These are phyloP conservation scores for Calliphora vomitoria DNA, from an alignment of 2,888 invertebrate species.

Conservation along the genomic window DNA sequence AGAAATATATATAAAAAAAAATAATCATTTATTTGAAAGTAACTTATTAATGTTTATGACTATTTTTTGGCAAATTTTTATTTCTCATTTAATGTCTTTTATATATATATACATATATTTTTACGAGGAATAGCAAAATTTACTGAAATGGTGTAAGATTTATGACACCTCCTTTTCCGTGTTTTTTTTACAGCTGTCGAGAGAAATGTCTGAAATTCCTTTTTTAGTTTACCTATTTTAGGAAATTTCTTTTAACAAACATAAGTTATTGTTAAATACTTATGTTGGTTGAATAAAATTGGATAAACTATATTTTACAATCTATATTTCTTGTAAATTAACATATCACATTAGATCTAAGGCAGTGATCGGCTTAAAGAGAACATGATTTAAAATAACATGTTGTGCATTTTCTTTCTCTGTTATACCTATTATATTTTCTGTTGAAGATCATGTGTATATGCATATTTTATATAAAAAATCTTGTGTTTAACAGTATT, in stretches of 20 bases:
- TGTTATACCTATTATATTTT: too few relatives aligned
- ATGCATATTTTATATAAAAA: too few relatives aligned
- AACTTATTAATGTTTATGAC: conserved; percentile 62
- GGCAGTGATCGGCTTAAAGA: too few relatives aligned
- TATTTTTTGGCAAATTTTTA: conserved; percentile 64
- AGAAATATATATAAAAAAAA: conserved; percentile 45
- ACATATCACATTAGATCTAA: too few relatives aligned
- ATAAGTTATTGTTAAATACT: too few relatives aligned
- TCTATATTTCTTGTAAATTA: too few relatives aligned
- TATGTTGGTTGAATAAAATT: too few relatives aligned
- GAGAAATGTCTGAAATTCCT: conserved; percentile 20
- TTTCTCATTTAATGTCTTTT: conserved; percentile 60
- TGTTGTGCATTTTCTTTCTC: too few relatives aligned
- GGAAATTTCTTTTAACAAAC: neutral
- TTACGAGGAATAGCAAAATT: neutral
- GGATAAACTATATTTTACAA: too few relatives aligned
- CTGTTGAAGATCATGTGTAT: too few relatives aligned
- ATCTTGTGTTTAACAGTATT: too few relatives aligned
- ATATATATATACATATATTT: neutral
- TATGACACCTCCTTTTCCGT: conserved; percentile 45
- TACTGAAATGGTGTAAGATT: conserved; percentile 35
- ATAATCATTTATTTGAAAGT: conserved; percentile 68
- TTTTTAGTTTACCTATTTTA: neutral
- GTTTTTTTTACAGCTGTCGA: neutral
- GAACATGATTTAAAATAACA: too few relatives aligned